Evolutionary conservation across 2,888 invertebrate genomes (phyloP), one percentile per base, ranked within the genome.

Genomic region (Parnassius smintheus): DNA sequence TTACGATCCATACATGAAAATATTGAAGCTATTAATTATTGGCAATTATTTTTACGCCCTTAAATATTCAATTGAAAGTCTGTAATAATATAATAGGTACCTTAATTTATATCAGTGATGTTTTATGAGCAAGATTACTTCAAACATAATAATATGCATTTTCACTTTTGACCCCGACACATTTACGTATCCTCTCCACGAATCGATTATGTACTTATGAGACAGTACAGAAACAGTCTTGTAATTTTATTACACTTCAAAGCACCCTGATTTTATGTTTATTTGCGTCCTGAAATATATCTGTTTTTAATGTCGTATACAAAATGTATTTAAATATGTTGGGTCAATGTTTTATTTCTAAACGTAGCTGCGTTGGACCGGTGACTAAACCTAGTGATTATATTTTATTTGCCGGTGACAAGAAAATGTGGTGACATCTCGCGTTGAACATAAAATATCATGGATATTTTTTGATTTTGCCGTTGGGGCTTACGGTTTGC

Each of bases 361-460:
- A 53, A 53, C 48, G n/a, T 9, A 42, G 54, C 10, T 11, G 35
- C 59, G n/a, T 53, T 13, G 52, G 41, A 53, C 57, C 65, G 60
- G 54, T 18, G 18, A 18, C 18, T 18, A 18, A 18, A 18, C 18
- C 1, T 18, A 18, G 18, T 18, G 18, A 18, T 18, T 18, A 18
- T 18, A 18, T 18, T 18, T 18, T 18, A 18, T 18, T 18, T 18
- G 18, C 18, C 18, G 18, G 18, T 18, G 18, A 18, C 18, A 18
- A 18, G 1, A 18, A 18, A 18, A 18, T 18, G 59, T 57, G 55
- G 50, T 53, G 57, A 51, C 56, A 45, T 11, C n/a, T 42, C 60
- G 58, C 18, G 41, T 54, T 64, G 59, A 66, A 64, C 62, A 35
- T 35, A 35, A 64, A 57, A 66, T 59, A 66, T 51, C 59, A 48